Base-by-base conservation (phyloP, 2,113 vertebrate genomes). In the Indicator indicator region DNA sequence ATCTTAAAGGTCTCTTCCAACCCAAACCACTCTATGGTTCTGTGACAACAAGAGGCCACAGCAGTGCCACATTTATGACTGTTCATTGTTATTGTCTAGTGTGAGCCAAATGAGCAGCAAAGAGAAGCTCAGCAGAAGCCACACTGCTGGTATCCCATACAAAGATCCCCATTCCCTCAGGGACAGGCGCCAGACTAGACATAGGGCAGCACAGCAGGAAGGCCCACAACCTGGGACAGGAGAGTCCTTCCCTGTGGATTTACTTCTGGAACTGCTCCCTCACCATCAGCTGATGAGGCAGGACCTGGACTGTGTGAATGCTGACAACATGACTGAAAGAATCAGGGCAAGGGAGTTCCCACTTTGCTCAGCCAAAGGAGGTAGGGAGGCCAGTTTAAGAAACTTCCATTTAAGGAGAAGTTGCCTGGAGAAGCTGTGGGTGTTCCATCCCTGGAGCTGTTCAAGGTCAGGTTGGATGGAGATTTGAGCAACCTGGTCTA, bases 171-270 rank as follows among this genome's bases (percentile, higher is more conserved):
- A 2, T 36, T 30, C 40, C 69, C 1, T 0, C 30, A 21, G 33
- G 26, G 20, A 28, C 64, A 24, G 46, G 13, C 7, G 46, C 44
- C 8, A 23, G 5, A 17, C 3, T 55, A 40, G 15, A 24, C 69
- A 58, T 6, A 9, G 38, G 38, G 30, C 3, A 63, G 9, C 2
- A 5, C 3, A 24, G 70, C 42, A 12, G 52, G 27, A 73, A 26
- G 46, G 30, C 30, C 16, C 0, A 3, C 8, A 2, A 10, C 13
- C 46, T 1, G 1, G 56, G n/a, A 7, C 58, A 24, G 58, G n/a
- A 44, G 50, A 38, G 15, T 14, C 9, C 44, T 78, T 60, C 24
- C 27, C 30, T 2, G 4, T 5, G 21, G 3, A 4, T 36, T 68
- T 32, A 5, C 40, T 27, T 5, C 30, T 48, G 48, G 40, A 4